Conservation (phyloP, 2,888 invertebrate genomes). For the Alloscopus bannaensis region DNA sequence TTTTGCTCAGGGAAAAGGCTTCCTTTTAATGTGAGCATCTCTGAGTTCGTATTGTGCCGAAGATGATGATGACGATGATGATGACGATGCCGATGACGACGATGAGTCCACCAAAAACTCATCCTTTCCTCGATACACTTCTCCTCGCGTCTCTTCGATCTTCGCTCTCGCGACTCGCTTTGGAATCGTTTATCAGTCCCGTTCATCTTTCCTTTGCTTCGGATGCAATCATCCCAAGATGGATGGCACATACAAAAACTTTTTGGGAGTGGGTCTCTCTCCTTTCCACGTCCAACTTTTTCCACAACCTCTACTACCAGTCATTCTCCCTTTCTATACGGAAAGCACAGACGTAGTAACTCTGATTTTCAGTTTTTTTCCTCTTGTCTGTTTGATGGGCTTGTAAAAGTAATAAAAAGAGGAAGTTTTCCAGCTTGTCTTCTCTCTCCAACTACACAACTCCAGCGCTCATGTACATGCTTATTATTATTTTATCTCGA, state of each 20-base stretch:
- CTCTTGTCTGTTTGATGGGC: no score
- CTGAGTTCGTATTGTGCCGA: background rate
- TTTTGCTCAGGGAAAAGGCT: background rate
- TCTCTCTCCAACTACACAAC: background rate
- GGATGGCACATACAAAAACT: slow-evolving; percentile 45
- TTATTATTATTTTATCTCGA: slow-evolving; percentile 57
- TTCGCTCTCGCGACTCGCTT: background rate
- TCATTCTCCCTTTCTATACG: no score
- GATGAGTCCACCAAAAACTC: slow-evolving; percentile 4
- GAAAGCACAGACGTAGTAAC: no score
- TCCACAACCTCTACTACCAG: no score
- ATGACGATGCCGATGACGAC: slow-evolving; percentile 4
- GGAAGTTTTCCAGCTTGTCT: background rate
- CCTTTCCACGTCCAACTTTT: background rate
- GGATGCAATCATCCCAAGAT: slow-evolving; percentile 29
- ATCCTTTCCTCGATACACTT: slow-evolving; percentile 17
- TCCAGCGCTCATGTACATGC: background rate
- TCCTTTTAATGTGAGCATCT: background rate
- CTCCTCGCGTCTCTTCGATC: slow-evolving; percentile 21
- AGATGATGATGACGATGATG: slow-evolving; percentile 12
- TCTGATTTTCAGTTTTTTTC: background rate
- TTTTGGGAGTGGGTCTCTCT: slow-evolving; percentile 54
- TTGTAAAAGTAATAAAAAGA: no score
- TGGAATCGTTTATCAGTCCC: slow-evolving; percentile 26
- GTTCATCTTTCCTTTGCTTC: slow-evolving; percentile 36